Evolutionary conservation across 2,888 invertebrate genomes (phyloP).

Genomic region (Pegoplata infirma): DNA sequence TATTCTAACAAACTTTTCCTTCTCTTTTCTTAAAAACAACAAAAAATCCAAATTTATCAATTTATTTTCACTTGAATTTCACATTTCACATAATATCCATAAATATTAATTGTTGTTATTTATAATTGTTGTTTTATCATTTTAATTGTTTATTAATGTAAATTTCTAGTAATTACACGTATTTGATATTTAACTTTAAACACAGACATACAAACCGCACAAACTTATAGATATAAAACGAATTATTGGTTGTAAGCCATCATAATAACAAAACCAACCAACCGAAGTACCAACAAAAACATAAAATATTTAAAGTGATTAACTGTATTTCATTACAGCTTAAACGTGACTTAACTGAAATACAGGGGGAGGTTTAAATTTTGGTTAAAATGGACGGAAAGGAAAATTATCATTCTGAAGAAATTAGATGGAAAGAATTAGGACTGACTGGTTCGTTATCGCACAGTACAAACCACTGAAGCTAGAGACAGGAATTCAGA

Average conservation of each 20-base stretch:
- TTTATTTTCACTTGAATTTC: background rate
- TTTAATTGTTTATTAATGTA: slow-evolving; percentile 49
- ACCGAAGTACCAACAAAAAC: slow-evolving; percentile 16
- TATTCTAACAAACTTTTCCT: too few relatives aligned
- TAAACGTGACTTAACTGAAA: slow-evolving; percentile 33
- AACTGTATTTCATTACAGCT: slow-evolving; percentile 46
- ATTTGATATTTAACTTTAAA: slow-evolving; percentile 29
- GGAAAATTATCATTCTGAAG: too few relatives aligned
- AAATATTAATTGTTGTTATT: slow-evolving; percentile 3
- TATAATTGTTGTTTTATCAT: background rate
- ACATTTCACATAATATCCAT: background rate
- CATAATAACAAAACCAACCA: slow-evolving; percentile 23
- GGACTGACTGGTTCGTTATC: too few relatives aligned
- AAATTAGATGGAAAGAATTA: too few relatives aligned
- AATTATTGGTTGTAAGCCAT: slow-evolving; percentile 43
- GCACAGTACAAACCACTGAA: too few relatives aligned
- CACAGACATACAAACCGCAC: background rate
- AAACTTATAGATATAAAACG: background rate
- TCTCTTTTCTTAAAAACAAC: too few relatives aligned
- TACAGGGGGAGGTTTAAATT: too few relatives aligned
- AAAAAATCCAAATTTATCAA: too few relatives aligned
- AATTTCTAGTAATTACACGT: slow-evolving; percentile 43
- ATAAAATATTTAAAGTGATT: slow-evolving; percentile 47
- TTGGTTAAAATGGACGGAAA: too few relatives aligned
- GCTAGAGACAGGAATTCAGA: too few relatives aligned